These are phyloP conservation scores for Hoplodrina blanda DNA, from an alignment of 2,888 invertebrate genomes.

Conservation along the genomic window DNA sequence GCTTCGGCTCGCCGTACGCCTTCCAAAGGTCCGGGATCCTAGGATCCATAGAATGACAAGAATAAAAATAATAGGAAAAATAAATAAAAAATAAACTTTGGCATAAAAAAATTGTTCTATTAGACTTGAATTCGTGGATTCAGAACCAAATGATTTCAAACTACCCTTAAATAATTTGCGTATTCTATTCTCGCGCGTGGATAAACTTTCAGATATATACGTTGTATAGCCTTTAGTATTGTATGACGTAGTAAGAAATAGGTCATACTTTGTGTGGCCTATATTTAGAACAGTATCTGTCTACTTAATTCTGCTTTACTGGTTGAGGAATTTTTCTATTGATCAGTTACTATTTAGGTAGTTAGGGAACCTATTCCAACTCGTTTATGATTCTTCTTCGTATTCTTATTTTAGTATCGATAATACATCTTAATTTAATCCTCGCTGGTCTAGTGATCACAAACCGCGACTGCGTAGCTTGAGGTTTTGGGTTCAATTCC, in stretches of 20 bases:
- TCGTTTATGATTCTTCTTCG: neutral
- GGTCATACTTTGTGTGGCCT: neutral
- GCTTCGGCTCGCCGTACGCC: no score
- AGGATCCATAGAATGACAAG: no score
- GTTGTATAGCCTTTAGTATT: neutral
- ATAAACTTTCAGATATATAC: neutral
- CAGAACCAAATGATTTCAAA: slow-evolving; percentile 8
- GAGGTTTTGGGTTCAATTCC: no score
- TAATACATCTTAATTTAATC: no score
- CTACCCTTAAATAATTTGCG: neutral
- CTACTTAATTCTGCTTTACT: neutral
- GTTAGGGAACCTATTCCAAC: neutral
- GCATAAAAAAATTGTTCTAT: neutral
- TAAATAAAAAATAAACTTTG: no score
- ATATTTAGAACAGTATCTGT: neutral
- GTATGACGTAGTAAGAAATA: neutral
- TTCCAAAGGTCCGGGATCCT: no score
- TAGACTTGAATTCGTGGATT: neutral
- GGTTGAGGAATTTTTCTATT: no score
- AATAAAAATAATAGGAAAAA: neutral
- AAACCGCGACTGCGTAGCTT: no score
- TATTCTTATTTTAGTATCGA: no score
- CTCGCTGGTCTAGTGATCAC: no score
- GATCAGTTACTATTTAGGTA: neutral
- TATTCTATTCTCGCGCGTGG: slow-evolving; percentile 6